Evolutionary conservation across 2,113 vertebrate genomes (phyloP).

Genomic region (Prietella phreatophila): DNA sequence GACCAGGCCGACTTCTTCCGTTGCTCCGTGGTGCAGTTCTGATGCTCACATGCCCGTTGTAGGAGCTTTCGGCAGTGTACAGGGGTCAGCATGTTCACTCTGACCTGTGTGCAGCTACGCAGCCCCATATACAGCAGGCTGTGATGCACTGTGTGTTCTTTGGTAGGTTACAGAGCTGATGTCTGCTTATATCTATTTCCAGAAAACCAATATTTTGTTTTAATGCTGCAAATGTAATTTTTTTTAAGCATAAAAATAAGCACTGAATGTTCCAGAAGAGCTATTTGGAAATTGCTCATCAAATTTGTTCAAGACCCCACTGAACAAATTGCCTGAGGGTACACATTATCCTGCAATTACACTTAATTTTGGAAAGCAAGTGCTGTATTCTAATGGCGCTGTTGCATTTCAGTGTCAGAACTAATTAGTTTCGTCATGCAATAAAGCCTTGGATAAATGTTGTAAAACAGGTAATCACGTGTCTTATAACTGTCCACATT

Average conservation of each 20-base stretch:
- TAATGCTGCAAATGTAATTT: not conserved
- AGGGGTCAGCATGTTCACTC: too few species aligned
- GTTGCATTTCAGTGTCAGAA: not conserved
- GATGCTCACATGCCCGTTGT: too few species aligned
- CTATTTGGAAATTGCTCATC: not conserved
- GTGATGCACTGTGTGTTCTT: not conserved
- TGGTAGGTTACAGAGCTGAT: not conserved
- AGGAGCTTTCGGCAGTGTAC: too few species aligned
- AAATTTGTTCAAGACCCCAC: not conserved
- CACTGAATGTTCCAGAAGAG: not conserved
- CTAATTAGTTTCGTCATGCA: conserved; percentile 12
- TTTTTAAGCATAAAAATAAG: not conserved
- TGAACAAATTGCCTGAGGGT: conserved; percentile 5
- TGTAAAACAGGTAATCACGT: conserved; percentile 1
- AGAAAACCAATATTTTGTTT: not conserved
- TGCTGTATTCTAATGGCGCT: conserved; percentile 18
- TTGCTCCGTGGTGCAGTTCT: too few species aligned
- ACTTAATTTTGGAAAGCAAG: conserved; percentile 34
- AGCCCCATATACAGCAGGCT: too few species aligned
- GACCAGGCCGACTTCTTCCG: too few species aligned
- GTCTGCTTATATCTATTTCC: not conserved
- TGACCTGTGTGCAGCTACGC: too few species aligned
- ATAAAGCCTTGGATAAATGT: conserved; percentile 18
- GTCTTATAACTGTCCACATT: not conserved
- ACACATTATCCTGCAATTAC: not conserved